These are phyloP conservation scores for Stegodyphus dumicola DNA, from an alignment of 1,140 invertebrate genomes.

Conservation along the genomic window DNA sequence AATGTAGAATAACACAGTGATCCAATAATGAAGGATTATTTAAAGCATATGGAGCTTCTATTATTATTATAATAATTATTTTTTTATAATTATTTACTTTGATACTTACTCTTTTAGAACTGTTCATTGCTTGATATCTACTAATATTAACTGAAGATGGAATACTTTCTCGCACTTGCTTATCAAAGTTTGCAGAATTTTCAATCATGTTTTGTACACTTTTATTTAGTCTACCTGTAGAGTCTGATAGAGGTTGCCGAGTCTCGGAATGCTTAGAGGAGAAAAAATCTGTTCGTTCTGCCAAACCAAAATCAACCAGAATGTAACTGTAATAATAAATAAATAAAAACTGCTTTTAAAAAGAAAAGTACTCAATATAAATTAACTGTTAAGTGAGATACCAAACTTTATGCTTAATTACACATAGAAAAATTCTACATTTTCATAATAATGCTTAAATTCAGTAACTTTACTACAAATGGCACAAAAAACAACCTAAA, in stretches of 20 bases:
- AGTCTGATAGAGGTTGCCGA: conserved; percentile 34
- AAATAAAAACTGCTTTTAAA: background rate
- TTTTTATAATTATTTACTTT: no score
- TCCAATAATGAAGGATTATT: no score
- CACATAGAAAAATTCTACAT: background rate
- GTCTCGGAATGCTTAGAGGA: conserved; percentile 20
- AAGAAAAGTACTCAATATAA: background rate
- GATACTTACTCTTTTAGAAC: background rate
- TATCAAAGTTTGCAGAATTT: background rate
- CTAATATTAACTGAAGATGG: background rate
- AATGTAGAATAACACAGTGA: no score
- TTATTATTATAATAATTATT: no score
- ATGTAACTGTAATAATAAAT: conserved; percentile 25
- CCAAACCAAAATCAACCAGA: conserved; percentile 90
- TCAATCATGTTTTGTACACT: background rate
- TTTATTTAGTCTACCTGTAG: conserved; percentile 37
- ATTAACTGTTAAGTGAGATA: background rate
- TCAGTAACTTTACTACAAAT: no score
- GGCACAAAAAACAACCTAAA: no score
- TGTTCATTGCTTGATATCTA: background rate
- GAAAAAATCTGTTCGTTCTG: conserved; percentile 69
- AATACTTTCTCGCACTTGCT: background rate
- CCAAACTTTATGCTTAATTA: background rate
- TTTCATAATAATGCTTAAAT: no score
- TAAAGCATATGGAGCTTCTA: no score